A percentile compares a stretch with the other conserved stretches of the same genome.
These are phyloP conservation scores for Rhamnusium bicolor DNA, from an alignment of 2,888 invertebrate species.

Conservation along the genomic window DNA sequence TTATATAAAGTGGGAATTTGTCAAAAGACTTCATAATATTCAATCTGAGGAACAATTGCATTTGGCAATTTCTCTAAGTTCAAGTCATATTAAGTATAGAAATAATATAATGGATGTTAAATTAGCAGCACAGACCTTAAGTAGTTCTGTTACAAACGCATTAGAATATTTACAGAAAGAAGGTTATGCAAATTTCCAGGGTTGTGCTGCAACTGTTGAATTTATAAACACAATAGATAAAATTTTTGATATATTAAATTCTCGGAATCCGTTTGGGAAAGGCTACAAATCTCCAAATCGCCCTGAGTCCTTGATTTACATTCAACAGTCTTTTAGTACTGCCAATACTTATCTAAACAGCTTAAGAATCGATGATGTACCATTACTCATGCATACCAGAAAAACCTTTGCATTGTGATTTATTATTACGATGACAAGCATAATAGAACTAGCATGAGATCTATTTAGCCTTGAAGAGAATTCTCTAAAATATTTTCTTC, in stretches of 20 bases:
- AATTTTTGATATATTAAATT: not conserved
- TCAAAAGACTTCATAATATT: not conserved
- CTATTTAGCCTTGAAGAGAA: not conserved
- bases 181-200: not conserved
- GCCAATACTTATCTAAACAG: not conserved
- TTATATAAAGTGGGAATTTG: not conserved
- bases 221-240: not conserved
- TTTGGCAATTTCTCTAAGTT: not conserved
- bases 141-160: constrained; percentile 48
- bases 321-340: not conserved
- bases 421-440: not conserved
- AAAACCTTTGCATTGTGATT: not conserved
- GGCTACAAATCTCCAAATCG: not conserved
- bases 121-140: constrained; percentile 47
- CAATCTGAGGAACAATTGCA: not conserved
- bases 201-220: not conserved
- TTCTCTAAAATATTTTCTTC: not conserved
- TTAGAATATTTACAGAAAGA: constrained; percentile 43
- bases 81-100: constrained; percentile 24
- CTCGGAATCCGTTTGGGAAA: not conserved
- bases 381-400: not conserved
- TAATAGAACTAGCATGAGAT: not conserved
- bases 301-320: not conserved
- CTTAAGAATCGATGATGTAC: not conserved
- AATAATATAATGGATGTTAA: constrained; percentile 48